phyloP scores from a whole-genome alignment of 2,113 vertebrate genomes.

The Zonotrichia leucophrys region DNA sequence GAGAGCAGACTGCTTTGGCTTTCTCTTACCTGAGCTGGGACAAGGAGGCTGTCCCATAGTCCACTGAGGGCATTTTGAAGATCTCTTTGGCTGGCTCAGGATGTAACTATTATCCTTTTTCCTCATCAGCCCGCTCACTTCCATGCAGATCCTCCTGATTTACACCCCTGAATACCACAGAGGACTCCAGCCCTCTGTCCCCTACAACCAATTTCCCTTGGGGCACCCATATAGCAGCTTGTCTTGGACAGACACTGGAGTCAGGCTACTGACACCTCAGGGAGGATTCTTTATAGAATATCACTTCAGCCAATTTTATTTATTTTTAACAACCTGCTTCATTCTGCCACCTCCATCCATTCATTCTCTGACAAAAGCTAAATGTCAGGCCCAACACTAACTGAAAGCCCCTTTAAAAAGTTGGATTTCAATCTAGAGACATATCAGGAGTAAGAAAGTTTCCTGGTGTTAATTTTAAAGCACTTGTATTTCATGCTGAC shows the following conservation, averaged over 20 bases:
- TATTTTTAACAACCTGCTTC: background rate
- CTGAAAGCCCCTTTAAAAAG: constrained; percentile 9
- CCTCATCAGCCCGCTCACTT: background rate
- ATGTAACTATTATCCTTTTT: background rate
- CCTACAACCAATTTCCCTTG: background rate
- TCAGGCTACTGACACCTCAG: background rate
- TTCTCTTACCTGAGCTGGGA: background rate
- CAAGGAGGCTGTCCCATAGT: background rate
- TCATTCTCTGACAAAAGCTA: constrained; percentile 11
- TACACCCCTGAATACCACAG: background rate
- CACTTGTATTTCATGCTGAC: constrained; percentile 50
- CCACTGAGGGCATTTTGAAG: background rate
- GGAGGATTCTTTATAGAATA: background rate
- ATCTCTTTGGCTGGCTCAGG: background rate
- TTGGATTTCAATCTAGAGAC: background rate
- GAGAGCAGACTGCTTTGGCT: background rate
- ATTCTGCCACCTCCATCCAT: background rate
- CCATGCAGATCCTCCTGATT: background rate
- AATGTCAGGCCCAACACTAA: background rate
- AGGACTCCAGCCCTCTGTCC: background rate
- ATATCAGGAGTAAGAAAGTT: background rate
- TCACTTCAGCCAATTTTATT: background rate
- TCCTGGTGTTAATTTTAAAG: constrained; percentile 46
- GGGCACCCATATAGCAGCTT: background rate
- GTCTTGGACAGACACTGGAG: background rate